Base-by-base conservation (phyloP, 2,113 vertebrate genomes). In the Craseonycteris thonglongyai region DNA sequence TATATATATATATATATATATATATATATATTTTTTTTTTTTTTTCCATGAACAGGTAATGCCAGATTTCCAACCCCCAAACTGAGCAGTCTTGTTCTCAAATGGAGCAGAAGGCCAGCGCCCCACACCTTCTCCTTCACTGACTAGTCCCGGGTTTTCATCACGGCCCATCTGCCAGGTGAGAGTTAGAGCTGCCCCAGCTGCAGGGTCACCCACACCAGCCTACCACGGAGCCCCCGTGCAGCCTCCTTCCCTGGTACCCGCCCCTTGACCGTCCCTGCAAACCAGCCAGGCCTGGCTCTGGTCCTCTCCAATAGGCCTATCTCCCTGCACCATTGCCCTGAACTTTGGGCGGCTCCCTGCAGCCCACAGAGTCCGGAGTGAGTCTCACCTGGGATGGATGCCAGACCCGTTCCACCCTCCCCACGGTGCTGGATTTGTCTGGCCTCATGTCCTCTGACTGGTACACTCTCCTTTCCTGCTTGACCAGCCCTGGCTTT, bases 71-170 rank as follows among this genome's bases (percentile, higher is more conserved):
- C 24, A 65, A 6, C 40, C 47, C 7, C 4, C 2, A 33, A 28
- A 68, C 24, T 4, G 54, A 10, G 22, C 45, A 1, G 0, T 0
- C 40, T 24, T 7, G 47, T 30, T 22, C 35, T 75, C 35, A 4
- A n/a, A 28, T 24, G 1, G 40, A 4, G 26, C 15, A 15, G 12
- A 13, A 49, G 12, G 49, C 49, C 15, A 13, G 49, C 15, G 49
- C 69, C 30, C 11, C 1, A 14, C 1, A 0, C 33, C 75, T 24
- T 19, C 21, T 26, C 30, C 33, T 9, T 16, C 15, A 7, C 5
- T 0, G 13, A 11, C 8, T 12, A 0, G 0, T 19, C 47, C 42
- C 28, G 0, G 40, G 3, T 16, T 40, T 10, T 28, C 65, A 4
- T 9, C 12, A 54, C 26, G 30, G 65, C 72, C 51, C 35, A 0